These are phyloP conservation scores for Nomada fucata DNA, from an alignment of 2,888 invertebrate genomes.

Conservation along the genomic window DNA sequence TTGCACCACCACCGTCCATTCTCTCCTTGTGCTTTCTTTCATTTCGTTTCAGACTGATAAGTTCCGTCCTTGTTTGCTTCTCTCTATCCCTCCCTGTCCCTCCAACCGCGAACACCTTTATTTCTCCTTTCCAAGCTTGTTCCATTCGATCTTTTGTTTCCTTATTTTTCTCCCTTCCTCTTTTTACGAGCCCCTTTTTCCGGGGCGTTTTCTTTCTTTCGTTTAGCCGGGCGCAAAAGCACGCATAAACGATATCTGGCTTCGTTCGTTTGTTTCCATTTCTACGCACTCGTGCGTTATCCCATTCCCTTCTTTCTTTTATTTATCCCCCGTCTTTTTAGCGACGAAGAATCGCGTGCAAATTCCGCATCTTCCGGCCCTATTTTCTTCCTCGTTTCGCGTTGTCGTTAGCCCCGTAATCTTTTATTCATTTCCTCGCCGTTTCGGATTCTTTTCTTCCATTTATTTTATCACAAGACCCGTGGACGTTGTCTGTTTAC, in stretches of 20 bases:
- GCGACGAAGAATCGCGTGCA: constrained; percentile 12
- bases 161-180: constrained; percentile 16
- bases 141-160: constrained; percentile 26
- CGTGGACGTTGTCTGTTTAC: constrained; percentile 33
- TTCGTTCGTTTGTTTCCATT: constrained; percentile 18
- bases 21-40: constrained; percentile 51
- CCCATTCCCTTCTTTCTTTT: neutral
- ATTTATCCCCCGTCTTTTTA: neutral
- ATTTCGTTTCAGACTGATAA: constrained; percentile 55
- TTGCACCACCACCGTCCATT: neutral
- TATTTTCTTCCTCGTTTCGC: neutral
- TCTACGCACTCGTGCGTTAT: constrained; percentile 19
- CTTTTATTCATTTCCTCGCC: constrained; percentile 40
- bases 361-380: constrained; percentile 3
- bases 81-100: constrained; percentile 5
- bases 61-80: constrained; percentile 24
- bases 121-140: constrained; percentile 8
- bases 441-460: constrained; percentile 3
- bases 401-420: constrained; percentile 27
- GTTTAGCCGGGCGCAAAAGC: constrained; percentile 37
- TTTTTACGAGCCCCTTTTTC: constrained; percentile 5
- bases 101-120: neutral
- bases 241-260: constrained; percentile 42
- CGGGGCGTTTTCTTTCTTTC: constrained; percentile 4
- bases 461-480: constrained; percentile 19